Conservation (phyloP, 1,140 invertebrate species). For the Spodoptera frugiperda region DNA sequence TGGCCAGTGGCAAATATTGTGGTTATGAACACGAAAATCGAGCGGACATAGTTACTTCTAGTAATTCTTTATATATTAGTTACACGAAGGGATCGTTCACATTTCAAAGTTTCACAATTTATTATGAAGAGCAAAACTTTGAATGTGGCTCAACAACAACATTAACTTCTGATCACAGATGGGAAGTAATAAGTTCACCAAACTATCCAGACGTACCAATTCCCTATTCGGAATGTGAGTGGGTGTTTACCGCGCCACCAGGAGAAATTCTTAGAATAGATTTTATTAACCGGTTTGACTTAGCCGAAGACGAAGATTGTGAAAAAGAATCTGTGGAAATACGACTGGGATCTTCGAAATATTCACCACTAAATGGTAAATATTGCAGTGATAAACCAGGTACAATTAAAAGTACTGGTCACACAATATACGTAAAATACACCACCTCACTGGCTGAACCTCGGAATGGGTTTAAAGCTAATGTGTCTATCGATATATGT, state of each 20-base stretch:
- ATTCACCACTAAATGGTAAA: slow-evolving; percentile 87
- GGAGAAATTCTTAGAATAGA: slow-evolving; percentile 91
- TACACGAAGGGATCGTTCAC: slow-evolving; percentile 53
- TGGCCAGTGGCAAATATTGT: slow-evolving; percentile 92
- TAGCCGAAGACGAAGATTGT: slow-evolving; percentile 87
- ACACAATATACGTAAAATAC: slow-evolving; percentile 91
- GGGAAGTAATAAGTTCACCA: slow-evolving; percentile 89
- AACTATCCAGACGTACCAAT: slow-evolving; percentile 92
- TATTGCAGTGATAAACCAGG: slow-evolving; percentile 87
- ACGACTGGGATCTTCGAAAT: slow-evolving; percentile 91
- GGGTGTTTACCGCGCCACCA: slow-evolving; percentile 90
- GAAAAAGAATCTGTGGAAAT: slow-evolving; percentile 91
- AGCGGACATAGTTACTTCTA: slow-evolving; percentile 87
- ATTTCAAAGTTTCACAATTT: slow-evolving; percentile 86
- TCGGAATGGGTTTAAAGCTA: slow-evolving; percentile 92
- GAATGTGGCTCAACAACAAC: slow-evolving; percentile 88
- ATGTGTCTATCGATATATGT: slow-evolving; percentile 87
- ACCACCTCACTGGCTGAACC: slow-evolving; percentile 90
- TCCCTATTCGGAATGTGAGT: slow-evolving; percentile 93
- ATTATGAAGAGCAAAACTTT: slow-evolving; percentile 87
- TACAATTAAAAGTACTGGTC: slow-evolving; percentile 88
- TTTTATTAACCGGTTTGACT: slow-evolving; percentile 91
- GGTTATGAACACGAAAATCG: slow-evolving; percentile 85
- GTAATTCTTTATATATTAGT: slow-evolving; percentile 87
- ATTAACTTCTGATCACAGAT: slow-evolving; percentile 77